Conservation (phyloP, 2,888 invertebrate genomes). For the Aphidoletes aphidimyza region DNA sequence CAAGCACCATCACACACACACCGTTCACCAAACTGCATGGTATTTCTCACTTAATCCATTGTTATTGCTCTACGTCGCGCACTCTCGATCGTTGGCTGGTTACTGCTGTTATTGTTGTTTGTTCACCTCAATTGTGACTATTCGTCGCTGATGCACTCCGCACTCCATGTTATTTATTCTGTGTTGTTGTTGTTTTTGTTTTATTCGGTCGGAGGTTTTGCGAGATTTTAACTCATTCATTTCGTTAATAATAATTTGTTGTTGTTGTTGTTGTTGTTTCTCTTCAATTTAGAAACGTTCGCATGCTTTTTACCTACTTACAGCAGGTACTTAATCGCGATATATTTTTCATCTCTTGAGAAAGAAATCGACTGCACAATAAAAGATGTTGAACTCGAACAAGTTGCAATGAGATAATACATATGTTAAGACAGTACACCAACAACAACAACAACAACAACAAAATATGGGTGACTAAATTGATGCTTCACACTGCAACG, state of each 20-base stretch:
- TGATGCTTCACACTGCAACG: neutral
- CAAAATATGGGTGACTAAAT: slow-evolving; percentile 27
- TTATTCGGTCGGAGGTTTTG: slow-evolving; percentile 38
- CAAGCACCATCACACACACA: neutral
- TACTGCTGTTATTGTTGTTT: neutral
- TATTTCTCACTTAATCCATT: slow-evolving; percentile 9
- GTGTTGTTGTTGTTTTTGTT: too few species aligned
- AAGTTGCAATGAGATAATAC: neutral
- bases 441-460: neutral
- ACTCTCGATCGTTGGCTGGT: too few species aligned
- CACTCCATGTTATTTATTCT: too few species aligned
- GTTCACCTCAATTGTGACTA: slow-evolving; percentile 35
- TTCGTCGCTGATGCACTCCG: neutral
- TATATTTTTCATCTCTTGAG: slow-evolving; percentile 12
- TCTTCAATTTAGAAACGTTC: slow-evolving; percentile 10
- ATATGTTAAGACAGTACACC: neutral
- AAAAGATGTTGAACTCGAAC: slow-evolving; percentile 28
- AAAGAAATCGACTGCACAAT: neutral
- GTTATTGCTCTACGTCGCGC: neutral
- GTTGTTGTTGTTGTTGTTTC: too few species aligned
- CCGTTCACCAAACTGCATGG: too few species aligned
- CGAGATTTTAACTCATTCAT: neutral
- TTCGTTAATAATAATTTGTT: slow-evolving; percentile 44
- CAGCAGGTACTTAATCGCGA: slow-evolving; percentile 28
- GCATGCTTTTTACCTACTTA: slow-evolving; percentile 25